Percentiles rank a stretch among this genome's conserved stretches.
phyloP scores from a whole-genome alignment of 2,113 vertebrate genomes.

The Semnopithecus entellus region DNA sequence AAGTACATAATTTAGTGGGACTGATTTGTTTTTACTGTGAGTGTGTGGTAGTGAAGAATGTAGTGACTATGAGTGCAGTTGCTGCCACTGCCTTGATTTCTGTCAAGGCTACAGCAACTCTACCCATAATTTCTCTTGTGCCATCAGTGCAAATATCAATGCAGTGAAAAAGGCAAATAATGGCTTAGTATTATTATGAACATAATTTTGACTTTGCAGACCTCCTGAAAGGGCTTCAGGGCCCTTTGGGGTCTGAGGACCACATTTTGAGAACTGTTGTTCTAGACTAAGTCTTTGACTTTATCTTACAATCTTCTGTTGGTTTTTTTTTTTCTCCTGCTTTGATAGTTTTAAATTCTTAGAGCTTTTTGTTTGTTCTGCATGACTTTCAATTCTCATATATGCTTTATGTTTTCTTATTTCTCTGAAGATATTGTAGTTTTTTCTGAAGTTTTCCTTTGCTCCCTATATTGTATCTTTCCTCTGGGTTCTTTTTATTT shows the following conservation, averaged over 20 bases:
- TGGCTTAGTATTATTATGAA: not conserved
- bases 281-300: not conserved
- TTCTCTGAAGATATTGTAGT: not conserved
- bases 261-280: not conserved
- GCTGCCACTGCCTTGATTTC: not conserved
- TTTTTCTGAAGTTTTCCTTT: not conserved
- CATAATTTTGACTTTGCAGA: not conserved
- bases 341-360: not conserved
- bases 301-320: not conserved
- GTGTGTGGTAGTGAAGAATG: not conserved
- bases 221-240: not conserved
- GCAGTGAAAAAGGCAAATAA: not conserved
- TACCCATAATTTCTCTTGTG: not conserved
- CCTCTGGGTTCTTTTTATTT: not conserved
- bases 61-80: accelerated
- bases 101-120: not conserved
- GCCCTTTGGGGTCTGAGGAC: not conserved
- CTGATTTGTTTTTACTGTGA: not conserved
- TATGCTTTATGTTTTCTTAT: not conserved
- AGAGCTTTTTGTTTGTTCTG: not conserved
- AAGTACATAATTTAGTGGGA: not conserved
- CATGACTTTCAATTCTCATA: not conserved
- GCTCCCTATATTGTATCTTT: not conserved
- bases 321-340: not conserved
- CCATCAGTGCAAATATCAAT: not conserved